A percentile compares a stretch with the other conserved stretches of the same genome.
These are phyloP conservation scores for Anas capensis DNA, from an alignment of 2,797 vertebrate genomes.

Conservation along the genomic window DNA sequence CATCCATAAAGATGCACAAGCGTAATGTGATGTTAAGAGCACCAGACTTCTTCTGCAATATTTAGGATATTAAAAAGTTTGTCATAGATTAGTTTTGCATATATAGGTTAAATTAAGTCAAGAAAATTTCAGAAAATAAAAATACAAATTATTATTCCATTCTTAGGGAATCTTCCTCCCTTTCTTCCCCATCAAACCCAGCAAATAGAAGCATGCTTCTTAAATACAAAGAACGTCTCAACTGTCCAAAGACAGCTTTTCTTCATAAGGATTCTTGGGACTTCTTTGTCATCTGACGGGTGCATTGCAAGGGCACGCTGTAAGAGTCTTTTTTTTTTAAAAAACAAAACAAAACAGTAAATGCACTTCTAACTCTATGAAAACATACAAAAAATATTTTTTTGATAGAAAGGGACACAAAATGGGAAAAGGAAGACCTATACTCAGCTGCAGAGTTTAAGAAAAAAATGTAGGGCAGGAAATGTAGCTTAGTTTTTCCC, in stretches of 20 bases:
- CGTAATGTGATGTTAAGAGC: not conserved
- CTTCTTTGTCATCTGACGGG: not conserved
- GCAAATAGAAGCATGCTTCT: not conserved
- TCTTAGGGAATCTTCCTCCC: not conserved
- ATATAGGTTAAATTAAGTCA: not conserved
- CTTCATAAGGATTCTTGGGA: not conserved
- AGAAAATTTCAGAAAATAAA: not conserved
- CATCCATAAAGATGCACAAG: not conserved
- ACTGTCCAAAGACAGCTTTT: not conserved
- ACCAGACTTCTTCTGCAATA: not conserved
- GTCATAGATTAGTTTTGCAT: not conserved
- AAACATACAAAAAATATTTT: not conserved
- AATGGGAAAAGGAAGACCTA: not conserved
- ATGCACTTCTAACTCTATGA: not conserved
- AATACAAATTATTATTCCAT: not conserved
- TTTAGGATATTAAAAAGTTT: not conserved
- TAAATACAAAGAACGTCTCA: not conserved
- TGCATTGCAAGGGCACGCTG: not conserved
- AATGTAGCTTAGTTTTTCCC: not conserved
- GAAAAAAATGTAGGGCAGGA: not conserved
- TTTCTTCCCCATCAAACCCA: not conserved
- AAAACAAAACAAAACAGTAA: too few relatives aligned
- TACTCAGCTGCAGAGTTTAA: not conserved
- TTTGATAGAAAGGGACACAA: not conserved
- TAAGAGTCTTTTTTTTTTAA: too few relatives aligned